Evolutionary conservation across 2,797 vertebrate species (phyloP).

Genomic region (Cuculus canorus): DNA sequence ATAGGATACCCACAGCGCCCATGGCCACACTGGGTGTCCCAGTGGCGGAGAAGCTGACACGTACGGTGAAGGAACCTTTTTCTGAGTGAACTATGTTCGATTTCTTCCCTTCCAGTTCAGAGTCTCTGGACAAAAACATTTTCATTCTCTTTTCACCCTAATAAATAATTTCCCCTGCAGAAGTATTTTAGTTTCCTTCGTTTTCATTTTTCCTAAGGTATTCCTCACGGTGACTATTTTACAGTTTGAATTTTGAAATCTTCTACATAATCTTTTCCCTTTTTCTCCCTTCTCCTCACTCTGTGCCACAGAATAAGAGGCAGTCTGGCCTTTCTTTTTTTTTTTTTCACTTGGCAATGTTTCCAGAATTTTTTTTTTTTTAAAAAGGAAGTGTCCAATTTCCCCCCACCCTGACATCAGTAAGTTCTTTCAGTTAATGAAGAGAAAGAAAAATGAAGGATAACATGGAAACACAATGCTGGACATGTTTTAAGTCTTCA

Average conservation of each 20-base stretch:
- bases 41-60: accelerated
- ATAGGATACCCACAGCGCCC: accelerated
- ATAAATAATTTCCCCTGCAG: neutral
- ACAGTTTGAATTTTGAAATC: neutral
- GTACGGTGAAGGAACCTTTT: accelerated
- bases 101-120: neutral
- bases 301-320: neutral
- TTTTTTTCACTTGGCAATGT: neutral
- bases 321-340: accelerated
- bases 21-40: accelerated
- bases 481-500: neutral
- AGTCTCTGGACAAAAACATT: neutral
- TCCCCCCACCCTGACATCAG: neutral
- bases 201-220: neutral
- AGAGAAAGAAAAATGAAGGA: neutral
- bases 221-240: neutral
- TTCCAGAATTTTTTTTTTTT: neutral
- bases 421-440: neutral
- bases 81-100: neutral
- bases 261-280: neutral
- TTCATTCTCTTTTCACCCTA: neutral
- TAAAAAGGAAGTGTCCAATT: neutral
- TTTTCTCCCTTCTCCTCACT: neutral
- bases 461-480: neutral
- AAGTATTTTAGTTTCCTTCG: neutral